A percentile compares a stretch with the other conserved stretches of the same genome.
These are phyloP conservation scores for Huso huso DNA, from an alignment of 2,797 vertebrate species.

Conservation along the genomic window DNA sequence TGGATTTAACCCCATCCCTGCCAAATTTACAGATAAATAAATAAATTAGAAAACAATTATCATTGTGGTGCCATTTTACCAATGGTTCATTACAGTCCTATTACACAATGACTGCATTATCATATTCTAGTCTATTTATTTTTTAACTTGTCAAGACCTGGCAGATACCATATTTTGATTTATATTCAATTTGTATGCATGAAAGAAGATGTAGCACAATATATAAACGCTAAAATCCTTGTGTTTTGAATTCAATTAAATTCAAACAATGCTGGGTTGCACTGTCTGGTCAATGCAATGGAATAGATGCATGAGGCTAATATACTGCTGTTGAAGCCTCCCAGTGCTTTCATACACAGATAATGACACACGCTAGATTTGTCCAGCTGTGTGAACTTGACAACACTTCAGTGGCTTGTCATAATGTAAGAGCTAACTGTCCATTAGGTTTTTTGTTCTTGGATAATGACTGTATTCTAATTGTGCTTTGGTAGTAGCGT, in stretches of 20 bases:
- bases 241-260: not conserved
- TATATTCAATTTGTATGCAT: no score
- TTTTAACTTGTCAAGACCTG: no score
- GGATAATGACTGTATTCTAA: conserved; percentile 69
- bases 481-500: conserved; percentile 72
- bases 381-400: conserved; percentile 53
- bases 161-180: no score
- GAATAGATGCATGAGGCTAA: conserved; percentile 7
- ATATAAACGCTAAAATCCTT: no score
- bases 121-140: no score
- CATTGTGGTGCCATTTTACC: no score
- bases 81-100: no score
- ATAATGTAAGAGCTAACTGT: conserved; percentile 50
- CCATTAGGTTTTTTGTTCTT: conserved; percentile 49
- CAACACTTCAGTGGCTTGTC: conserved; percentile 63
- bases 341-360: conserved; percentile 33
- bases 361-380: conserved; percentile 33
- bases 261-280: not conserved
- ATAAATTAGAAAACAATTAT: no score
- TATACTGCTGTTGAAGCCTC: conserved; percentile 33
- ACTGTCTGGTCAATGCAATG: not conserved
- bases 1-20: no score
- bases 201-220: no score
- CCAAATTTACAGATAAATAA: no score
- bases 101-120: no score